Base-by-base conservation (phyloP, 2,797 vertebrate species). In the Acanthurus lineatus region DNA sequence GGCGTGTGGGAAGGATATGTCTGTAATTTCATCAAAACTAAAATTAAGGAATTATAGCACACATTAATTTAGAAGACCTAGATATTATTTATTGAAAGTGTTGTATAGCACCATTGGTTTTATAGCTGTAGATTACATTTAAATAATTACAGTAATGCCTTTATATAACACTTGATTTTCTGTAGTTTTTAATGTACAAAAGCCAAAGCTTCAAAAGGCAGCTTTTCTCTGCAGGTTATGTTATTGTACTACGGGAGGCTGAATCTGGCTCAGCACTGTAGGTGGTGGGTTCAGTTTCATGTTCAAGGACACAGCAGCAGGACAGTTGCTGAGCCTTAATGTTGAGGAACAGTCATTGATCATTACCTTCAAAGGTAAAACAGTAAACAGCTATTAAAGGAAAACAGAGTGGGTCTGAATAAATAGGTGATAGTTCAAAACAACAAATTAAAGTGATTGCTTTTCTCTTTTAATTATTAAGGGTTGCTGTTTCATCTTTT, bases 161-260 rank as follows among this genome's bases (percentile, higher is more conserved):
- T 38, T 54, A 65, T 47, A 48, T 12, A 20, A 60, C 42, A 53
- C 19, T 42, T 42, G 0, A 12, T 17, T 25, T 56, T 54, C 5
- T 5, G 19, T 9, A 42, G 9, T 11, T 42, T 12, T 42, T 35
- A 35, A 35, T 6, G 7, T 6, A 35, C 5, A 35, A 85, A 81
- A 58, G 5, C 6, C 68, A 69, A 71, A 14, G 48, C 49, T 71
- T 56, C 28, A 57, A 44, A 73, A 35, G 40, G 48, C 56, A 22
- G 5, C 5, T 38, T 60, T 63, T 16, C 11, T 69, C 47, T 49
- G 65, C 51, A 68, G 70, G 74, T 79, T 72, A 67, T 80, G 70
- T 77, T 90, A 85, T 66, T 86, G 85, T 87, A 76, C 65, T 44
- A 71, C 63, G 59, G 69, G 80, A 84, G 40, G 82, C 49, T 73